Evolutionary conservation across 2,888 invertebrate species (phyloP).

Genomic region (Agonopterix alstromeriana): DNA sequence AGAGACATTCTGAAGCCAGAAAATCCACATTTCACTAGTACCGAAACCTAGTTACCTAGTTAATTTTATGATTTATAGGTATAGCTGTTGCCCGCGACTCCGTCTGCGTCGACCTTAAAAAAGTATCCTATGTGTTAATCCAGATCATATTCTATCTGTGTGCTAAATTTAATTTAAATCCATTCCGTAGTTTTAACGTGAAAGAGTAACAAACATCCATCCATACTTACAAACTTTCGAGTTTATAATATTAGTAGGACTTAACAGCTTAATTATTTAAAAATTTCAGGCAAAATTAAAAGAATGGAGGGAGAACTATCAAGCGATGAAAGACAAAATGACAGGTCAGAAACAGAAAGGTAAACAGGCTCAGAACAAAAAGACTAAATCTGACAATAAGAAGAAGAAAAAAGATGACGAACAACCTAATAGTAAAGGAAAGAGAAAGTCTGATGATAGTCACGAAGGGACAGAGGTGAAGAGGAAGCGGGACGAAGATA

Average conservation of each 20-base stretch:
- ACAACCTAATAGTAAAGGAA: conserved; percentile 32
- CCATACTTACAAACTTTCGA: too few species aligned
- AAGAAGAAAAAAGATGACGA: conserved; percentile 37
- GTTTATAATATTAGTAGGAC: neutral
- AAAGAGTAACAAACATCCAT: too few species aligned
- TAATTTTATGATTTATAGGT: too few species aligned
- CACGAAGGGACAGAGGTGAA: conserved; percentile 37
- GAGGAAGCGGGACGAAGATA: conserved; percentile 45
- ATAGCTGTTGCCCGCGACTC: too few species aligned
- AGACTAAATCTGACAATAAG: conserved; percentile 43
- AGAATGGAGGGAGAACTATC: conserved; percentile 61
- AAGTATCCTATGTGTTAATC: too few species aligned
- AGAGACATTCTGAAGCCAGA: too few species aligned
- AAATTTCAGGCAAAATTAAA: conserved; percentile 43
- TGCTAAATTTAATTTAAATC: too few species aligned
- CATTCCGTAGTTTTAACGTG: too few species aligned
- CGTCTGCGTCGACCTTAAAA: too few species aligned
- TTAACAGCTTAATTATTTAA: neutral
- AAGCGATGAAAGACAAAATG: conserved; percentile 64
- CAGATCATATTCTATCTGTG: too few species aligned
- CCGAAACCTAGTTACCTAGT: too few species aligned
- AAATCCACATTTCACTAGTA: too few species aligned
- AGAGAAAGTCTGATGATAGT: conserved; percentile 38
- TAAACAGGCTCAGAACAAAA: conserved; percentile 42
- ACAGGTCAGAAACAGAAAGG: conserved; percentile 48